Percentiles rank a stretch among this genome's conserved stretches.
Conservation (phyloP, 1,140 invertebrate genomes). For the Drosophila parabipectinata region DNA sequence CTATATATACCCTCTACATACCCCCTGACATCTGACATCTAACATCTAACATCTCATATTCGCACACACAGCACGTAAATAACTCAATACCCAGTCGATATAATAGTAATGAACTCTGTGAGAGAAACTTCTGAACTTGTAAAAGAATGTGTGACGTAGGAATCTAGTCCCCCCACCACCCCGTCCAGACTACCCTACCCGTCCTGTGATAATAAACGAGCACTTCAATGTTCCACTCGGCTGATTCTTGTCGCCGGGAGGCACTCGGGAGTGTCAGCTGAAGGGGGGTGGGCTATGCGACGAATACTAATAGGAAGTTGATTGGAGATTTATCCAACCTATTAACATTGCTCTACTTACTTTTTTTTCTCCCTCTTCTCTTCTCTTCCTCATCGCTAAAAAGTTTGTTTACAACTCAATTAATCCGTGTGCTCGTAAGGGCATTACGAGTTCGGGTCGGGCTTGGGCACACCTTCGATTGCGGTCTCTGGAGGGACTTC, state of each 20-base stretch:
- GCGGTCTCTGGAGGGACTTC: background rate
- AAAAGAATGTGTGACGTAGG: background rate
- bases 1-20: no score
- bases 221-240: slow-evolving; percentile 31
- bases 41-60: background rate
- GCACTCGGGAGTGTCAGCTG: background rate
- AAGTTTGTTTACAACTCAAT: slow-evolving; percentile 35
- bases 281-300: slow-evolving; percentile 19
- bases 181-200: no score
- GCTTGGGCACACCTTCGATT: slow-evolving; percentile 22
- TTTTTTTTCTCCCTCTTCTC: no score
- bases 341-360: slow-evolving; percentile 19
- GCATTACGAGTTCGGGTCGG: slow-evolving; percentile 12
- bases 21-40: no score
- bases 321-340: slow-evolving; percentile 20
- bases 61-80: slow-evolving; percentile 15
- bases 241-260: background rate
- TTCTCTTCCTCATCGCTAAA: background rate
- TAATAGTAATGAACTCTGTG: slow-evolving; percentile 17
- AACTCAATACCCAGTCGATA: slow-evolving; percentile 22
- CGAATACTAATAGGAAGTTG: background rate
- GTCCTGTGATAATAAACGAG: slow-evolving; percentile 17
- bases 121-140: background rate
- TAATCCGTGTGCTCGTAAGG: slow-evolving; percentile 21
- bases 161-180: background rate